Conservation (phyloP, 2,888 invertebrate species). For the Itoplectis maculator region DNA sequence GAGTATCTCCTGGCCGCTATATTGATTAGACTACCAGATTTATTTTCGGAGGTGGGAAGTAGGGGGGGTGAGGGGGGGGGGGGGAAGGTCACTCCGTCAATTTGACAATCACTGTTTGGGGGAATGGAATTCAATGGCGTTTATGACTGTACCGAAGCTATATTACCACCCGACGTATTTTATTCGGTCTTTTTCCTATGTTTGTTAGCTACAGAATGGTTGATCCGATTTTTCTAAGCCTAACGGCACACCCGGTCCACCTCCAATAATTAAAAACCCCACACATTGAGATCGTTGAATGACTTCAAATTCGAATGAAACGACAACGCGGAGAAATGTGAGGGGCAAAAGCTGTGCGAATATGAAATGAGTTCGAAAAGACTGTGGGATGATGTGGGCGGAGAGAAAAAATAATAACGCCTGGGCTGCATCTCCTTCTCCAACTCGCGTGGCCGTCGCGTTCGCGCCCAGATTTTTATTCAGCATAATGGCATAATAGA, state of each 20-base stretch:
- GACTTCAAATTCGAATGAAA: constrained; percentile 18
- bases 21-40: constrained; percentile 21
- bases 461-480: constrained; percentile 73
- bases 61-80: too few relatives aligned
- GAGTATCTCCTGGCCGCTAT: constrained; percentile 23
- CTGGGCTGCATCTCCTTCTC: constrained; percentile 34
- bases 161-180: too few relatives aligned
- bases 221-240: background rate
- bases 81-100: background rate
- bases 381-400: constrained; percentile 11
- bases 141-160: too few relatives aligned
- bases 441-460: constrained; percentile 40
- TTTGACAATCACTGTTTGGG: background rate
- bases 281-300: background rate
- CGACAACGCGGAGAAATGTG: constrained; percentile 7
- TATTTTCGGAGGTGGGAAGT: background rate
- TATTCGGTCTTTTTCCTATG: too few relatives aligned
- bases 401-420: constrained; percentile 65
- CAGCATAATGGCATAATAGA: constrained; percentile 46
- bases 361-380: constrained; percentile 42
- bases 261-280: background rate
- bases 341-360: constrained; percentile 5
- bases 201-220: too few relatives aligned
- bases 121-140: background rate
- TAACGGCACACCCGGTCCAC: background rate